Evolutionary conservation across 2,113 vertebrate species (phyloP).

Genomic region (Plectropomus leopardus): DNA sequence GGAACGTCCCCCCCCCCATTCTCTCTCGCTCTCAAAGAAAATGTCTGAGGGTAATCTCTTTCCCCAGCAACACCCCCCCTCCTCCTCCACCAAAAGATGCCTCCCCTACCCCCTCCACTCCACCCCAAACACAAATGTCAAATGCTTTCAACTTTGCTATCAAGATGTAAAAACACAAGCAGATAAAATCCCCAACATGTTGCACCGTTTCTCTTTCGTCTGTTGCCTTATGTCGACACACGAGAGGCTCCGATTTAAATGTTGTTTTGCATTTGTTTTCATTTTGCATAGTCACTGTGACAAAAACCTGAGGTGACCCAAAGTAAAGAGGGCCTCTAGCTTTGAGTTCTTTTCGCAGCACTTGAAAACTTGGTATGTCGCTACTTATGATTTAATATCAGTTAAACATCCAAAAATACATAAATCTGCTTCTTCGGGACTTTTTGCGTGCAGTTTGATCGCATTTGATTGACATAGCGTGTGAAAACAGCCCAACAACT

Average conservation of each 20-base stretch:
- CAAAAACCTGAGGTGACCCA: conserved; percentile 28
- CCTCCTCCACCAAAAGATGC: neutral
- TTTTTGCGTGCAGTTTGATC: neutral
- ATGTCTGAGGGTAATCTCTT: conserved; percentile 68
- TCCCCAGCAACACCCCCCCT: conserved; percentile 35
- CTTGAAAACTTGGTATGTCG: neutral
- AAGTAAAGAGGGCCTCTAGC: neutral
- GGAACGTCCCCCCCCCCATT: conserved; percentile 43
- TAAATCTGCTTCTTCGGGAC: neutral
- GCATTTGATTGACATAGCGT: neutral
- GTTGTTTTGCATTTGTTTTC: conserved; percentile 58
- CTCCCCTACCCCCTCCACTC: neutral
- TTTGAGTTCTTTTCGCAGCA: neutral
- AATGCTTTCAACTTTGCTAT: conserved; percentile 50
- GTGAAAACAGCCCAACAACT: neutral
- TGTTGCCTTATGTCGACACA: conserved; percentile 32
- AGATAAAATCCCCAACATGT: conserved; percentile 43
- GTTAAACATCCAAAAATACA: neutral
- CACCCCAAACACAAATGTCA: conserved; percentile 52
- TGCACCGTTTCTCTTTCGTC: conserved; percentile 18
- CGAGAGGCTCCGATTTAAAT: conserved; percentile 37
- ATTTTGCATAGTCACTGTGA: conserved; percentile 51
- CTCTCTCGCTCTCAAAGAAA: conserved; percentile 56
- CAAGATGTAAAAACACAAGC: conserved; percentile 55
- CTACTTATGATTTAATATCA: neutral